A percentile compares a stretch with the other conserved stretches of the same genome.
These are phyloP conservation scores for Halichoerus grypus DNA, from an alignment of 2,113 vertebrate genomes.

Conservation along the genomic window DNA sequence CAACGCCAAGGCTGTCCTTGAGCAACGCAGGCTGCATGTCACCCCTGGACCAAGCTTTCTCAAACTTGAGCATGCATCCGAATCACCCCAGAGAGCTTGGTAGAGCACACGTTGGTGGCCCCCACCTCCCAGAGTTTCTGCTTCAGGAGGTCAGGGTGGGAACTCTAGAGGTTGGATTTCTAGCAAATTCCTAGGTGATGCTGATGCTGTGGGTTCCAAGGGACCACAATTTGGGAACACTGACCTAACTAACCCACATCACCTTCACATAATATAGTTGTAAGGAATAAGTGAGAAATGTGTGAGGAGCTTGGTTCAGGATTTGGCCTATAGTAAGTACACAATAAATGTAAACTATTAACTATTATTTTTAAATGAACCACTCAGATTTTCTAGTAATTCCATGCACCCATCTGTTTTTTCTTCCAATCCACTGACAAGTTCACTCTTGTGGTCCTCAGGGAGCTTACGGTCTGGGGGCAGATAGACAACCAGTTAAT, in stretches of 20 bases:
- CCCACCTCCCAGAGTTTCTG: neutral
- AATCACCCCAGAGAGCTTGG: neutral
- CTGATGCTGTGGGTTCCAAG: neutral
- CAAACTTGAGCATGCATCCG: neutral
- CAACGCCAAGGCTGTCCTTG: neutral
- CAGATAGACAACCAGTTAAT: neutral
- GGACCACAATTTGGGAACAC: neutral
- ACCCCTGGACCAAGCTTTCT: neutral
- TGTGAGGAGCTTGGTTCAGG: neutral
- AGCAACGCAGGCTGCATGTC: neutral
- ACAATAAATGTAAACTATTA: neutral
- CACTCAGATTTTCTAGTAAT: neutral
- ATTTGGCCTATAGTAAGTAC: neutral
- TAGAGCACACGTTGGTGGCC: neutral
- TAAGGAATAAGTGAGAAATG: neutral
- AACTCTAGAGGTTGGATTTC: neutral
- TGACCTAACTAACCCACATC: neutral
- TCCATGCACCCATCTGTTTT: too few species aligned
- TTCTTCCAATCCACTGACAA: neutral
- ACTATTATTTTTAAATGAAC: neutral
- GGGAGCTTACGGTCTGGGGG: neutral
- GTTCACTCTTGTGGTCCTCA: neutral
- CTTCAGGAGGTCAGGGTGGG: neutral
- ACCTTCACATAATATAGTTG: rapidly evolving
- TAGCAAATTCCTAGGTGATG: neutral